Evolutionary conservation across 2,888 invertebrate genomes (phyloP), one percentile per base, ranked within the genome.

Genomic region (Drosophila rubida): DNA sequence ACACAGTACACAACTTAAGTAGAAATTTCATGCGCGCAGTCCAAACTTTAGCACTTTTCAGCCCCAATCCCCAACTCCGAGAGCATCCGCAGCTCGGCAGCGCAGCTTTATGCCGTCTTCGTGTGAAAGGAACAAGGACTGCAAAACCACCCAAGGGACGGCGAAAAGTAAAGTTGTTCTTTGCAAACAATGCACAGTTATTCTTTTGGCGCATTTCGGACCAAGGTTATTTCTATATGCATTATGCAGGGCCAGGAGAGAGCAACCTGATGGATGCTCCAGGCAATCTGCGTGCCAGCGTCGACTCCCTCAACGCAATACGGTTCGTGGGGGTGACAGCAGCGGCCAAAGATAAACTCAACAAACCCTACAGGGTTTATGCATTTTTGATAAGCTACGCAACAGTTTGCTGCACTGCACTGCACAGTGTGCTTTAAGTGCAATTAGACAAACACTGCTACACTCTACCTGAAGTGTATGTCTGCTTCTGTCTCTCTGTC

Each of bases 171-270:
- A 82, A 83, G 72, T 84, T 84, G 65, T 83, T 83, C 80, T 75
- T 85, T 69, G 69, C 83, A 75, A 84, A 88, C 86, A 84, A 84
- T 88, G 80, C 78, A 58, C 73, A 83, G 80, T 78, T 83, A 88
- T 84, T 86, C 83, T 86, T 78, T 69, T 78, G 73, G 67, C 60
- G 72, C 69, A 80, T 85, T 79, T 83, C 78, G 80, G 75, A 82
- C 80, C 87, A 82, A 87, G 83, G 86, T 82, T 83, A 78, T 73
- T 86, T 69, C 68, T 72, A 69, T 80, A 87, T 85, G 66, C 69
- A 87, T 73, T 70, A 81, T 75, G 75, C 84, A 78, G 68, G 44
- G 11, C 9, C 8, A 11, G 32, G 45, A 13, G 35, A 11, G 7
- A 3, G 4, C 66, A 72, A 73, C 49, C 62, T 69, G 69, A 69